Percentiles rank a stretch among this genome's conserved stretches.
phyloP scores from a whole-genome alignment of 2,113 vertebrate genomes.

The Odocoileus hemionus region DNA sequence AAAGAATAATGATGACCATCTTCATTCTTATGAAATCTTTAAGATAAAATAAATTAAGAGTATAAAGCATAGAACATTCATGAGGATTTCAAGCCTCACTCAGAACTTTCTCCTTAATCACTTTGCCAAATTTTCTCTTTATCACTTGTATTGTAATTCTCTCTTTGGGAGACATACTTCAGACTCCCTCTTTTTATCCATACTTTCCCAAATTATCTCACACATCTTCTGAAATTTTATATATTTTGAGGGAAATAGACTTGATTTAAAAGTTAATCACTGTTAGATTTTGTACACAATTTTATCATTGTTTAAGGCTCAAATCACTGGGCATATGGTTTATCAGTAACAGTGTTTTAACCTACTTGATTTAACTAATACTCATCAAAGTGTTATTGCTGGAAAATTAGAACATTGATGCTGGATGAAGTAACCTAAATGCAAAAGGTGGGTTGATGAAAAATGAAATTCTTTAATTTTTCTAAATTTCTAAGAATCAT shows the following conservation, averaged over 20 bases:
- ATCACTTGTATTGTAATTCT: neutral
- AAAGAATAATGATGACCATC: constrained; percentile 30
- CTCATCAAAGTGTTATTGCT: neutral
- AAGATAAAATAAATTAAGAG: constrained; percentile 26
- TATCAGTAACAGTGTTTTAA: neutral
- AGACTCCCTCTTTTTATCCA: neutral
- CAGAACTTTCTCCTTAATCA: neutral
- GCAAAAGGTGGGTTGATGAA: neutral
- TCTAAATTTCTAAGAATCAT: neutral
- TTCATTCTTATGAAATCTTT: constrained; percentile 32
- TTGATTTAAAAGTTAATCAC: neutral
- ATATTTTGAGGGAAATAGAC: neutral
- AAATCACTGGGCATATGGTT: neutral
- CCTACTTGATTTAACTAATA: neutral
- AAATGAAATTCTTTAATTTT: constrained; percentile 9
- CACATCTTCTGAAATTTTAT: neutral
- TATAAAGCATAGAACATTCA: neutral
- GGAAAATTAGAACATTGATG: neutral
- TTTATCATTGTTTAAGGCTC: neutral
- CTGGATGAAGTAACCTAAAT: neutral
- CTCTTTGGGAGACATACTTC: neutral
- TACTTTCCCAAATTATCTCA: neutral
- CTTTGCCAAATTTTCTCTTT: neutral
- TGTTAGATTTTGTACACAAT: neutral
- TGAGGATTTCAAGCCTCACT: neutral